These are phyloP conservation scores for Chondrosia reniformis DNA, from an alignment of 37 sponge, comb jelly and placozoan species.

Conservation along the genomic window DNA sequence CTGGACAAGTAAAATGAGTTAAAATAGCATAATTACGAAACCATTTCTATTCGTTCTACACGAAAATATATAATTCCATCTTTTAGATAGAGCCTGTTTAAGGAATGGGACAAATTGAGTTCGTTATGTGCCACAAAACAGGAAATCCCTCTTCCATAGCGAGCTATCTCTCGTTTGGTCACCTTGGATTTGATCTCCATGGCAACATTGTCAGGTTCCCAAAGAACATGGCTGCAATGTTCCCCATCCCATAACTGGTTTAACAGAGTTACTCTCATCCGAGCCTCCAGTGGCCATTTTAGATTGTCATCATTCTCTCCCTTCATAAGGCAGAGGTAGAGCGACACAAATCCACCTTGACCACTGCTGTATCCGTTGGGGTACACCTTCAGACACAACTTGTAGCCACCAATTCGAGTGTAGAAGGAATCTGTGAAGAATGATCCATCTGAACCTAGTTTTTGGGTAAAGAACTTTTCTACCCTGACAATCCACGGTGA, in stretches of 20 bases:
- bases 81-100: not conserved
- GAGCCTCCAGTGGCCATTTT: not conserved
- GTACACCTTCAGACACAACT: constrained; percentile 14
- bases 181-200: constrained; percentile 4
- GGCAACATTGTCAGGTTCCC: constrained; percentile 4
- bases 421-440: constrained; percentile 1
- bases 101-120: not conserved
- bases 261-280: not conserved
- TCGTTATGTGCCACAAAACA: constrained; percentile 14
- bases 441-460: not conserved
- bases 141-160: constrained; percentile 14
- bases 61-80: not conserved
- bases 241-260: constrained; percentile 3
- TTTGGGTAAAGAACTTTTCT: not conserved
- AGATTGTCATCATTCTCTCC: constrained; percentile 22
- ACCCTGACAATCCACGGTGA: not conserved
- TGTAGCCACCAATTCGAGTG: not conserved
- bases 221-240: not conserved
- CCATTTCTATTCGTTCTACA: not conserved
- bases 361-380: constrained; percentile 15
- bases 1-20: too few species aligned
- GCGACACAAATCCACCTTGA: not conserved
- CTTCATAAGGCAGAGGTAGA: constrained; percentile 24
- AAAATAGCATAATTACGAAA: too few species aligned
- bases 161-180: not conserved